Evolutionary conservation across 1,140 invertebrate species (phyloP).

Genomic region (Ooceraea biroi): DNA sequence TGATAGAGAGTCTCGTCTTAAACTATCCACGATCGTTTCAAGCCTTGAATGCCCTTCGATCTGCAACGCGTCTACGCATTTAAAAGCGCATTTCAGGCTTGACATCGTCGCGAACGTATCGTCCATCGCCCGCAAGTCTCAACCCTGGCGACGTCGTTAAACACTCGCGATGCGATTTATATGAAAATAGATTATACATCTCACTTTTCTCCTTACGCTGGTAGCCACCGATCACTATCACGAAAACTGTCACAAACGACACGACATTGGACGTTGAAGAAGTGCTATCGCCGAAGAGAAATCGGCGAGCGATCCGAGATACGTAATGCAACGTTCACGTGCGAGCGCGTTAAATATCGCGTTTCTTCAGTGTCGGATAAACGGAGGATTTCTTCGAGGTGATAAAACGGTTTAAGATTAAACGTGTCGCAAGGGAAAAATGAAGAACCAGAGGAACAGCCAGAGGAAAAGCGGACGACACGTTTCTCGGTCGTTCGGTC

Average conservation of each 20-base stretch:
- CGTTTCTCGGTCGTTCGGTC: slow-evolving; percentile 33
- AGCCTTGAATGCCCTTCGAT: too few species aligned
- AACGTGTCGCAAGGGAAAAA: not conserved
- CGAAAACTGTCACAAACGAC: not conserved
- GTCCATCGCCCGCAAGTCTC: not conserved
- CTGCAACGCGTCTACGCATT: too few species aligned
- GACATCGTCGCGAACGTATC: not conserved
- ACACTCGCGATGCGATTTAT: slow-evolving; percentile 1
- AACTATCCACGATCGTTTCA: not conserved
- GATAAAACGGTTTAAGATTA: not conserved
- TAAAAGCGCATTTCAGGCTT: not conserved
- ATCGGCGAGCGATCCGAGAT: not conserved
- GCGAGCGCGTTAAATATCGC: not conserved
- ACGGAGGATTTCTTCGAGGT: not conserved
- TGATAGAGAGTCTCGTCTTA: not conserved
- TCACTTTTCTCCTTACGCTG: not conserved
- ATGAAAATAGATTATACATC: not conserved
- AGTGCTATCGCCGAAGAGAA: not conserved
- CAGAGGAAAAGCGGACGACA: not conserved
- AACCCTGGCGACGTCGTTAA: not conserved
- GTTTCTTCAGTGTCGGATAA: not conserved
- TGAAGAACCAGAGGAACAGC: not conserved
- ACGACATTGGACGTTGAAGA: not conserved
- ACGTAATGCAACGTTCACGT: not conserved
- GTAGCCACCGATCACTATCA: not conserved